Percentiles rank a stretch among this genome's conserved stretches.
phyloP scores from a whole-genome alignment of 2,113 vertebrate species.

The Tympanuchus pallidicinctus region DNA sequence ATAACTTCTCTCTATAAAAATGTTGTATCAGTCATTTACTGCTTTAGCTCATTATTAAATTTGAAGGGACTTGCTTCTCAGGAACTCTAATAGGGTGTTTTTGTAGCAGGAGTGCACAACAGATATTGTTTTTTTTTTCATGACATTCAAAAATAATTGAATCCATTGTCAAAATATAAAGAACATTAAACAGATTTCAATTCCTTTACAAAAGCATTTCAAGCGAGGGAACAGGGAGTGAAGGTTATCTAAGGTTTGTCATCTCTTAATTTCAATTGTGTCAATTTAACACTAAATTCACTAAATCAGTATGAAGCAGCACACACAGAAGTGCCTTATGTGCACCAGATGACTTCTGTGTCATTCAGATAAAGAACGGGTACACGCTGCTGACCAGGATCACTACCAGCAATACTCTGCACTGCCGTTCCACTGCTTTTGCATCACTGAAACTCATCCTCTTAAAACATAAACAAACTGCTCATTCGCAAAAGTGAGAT shows the following conservation, averaged over 20 bases:
- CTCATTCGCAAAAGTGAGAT: constrained; percentile 74
- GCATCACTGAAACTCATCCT: constrained; percentile 5
- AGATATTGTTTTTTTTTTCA: not conserved
- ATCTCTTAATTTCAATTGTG: not conserved
- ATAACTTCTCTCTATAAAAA: not conserved
- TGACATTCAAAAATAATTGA: not conserved
- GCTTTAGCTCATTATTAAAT: not conserved
- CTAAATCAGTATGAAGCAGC: not conserved
- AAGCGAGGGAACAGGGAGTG: not conserved
- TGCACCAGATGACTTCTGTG: not conserved
- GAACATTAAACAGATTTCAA: not conserved
- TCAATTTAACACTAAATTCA: not conserved
- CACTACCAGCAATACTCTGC: not conserved
- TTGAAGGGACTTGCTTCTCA: not conserved
- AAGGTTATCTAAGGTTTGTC: not conserved
- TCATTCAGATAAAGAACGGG: not conserved
- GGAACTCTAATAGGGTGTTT: not conserved
- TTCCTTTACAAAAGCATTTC: not conserved
- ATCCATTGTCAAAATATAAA: not conserved
- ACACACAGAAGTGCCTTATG: not conserved
- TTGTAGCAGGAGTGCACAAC: not conserved
- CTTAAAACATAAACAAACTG: constrained; percentile 41
- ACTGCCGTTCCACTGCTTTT: not conserved
- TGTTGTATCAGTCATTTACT: not conserved
- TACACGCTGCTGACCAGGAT: not conserved